A percentile compares a stretch with the other conserved stretches of the same genome.
These are phyloP conservation scores for Chymomyza fuscimana DNA, from an alignment of 2,888 invertebrate genomes.

Conservation along the genomic window DNA sequence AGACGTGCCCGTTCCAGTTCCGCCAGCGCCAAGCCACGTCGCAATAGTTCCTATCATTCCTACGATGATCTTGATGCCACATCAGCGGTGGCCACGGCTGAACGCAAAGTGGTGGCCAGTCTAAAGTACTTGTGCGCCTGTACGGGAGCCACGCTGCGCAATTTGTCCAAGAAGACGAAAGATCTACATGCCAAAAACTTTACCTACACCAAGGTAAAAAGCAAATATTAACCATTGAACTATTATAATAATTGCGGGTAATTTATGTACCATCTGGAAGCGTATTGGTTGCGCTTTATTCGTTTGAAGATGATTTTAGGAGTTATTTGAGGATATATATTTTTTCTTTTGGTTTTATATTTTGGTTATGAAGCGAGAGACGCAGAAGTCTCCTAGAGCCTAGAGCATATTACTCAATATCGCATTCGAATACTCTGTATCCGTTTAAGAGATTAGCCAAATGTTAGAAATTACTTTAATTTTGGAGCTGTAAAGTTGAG, in stretches of 20 bases:
- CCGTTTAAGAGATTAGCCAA: too few species aligned
- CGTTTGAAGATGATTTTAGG: constrained; percentile 11
- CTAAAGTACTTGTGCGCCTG: constrained; percentile 78
- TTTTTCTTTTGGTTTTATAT: constrained; percentile 1
- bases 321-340: not conserved
- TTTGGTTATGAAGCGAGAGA: too few species aligned
- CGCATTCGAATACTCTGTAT: too few species aligned
- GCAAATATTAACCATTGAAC: constrained; percentile 7
- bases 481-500: too few species aligned
- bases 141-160: constrained; percentile 76
- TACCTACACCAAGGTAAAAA: constrained; percentile 86
- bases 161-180: constrained; percentile 74
- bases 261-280: not conserved
- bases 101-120: constrained; percentile 70
- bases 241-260: not conserved
- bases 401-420: too few species aligned
- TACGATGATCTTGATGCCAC: constrained; percentile 71
- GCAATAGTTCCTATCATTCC: constrained; percentile 75
- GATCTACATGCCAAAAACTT: constrained; percentile 76
- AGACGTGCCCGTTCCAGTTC: constrained; percentile 56
- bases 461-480: too few species aligned
- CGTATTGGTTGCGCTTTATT: constrained; percentile 7
- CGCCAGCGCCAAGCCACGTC: constrained; percentile 64
- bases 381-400: too few species aligned
- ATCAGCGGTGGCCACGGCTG: constrained; percentile 58